A percentile compares a stretch with the other conserved stretches of the same genome.
phyloP scores from a whole-genome alignment of 1,140 invertebrate species.

The Ganaspis sp. region DNA sequence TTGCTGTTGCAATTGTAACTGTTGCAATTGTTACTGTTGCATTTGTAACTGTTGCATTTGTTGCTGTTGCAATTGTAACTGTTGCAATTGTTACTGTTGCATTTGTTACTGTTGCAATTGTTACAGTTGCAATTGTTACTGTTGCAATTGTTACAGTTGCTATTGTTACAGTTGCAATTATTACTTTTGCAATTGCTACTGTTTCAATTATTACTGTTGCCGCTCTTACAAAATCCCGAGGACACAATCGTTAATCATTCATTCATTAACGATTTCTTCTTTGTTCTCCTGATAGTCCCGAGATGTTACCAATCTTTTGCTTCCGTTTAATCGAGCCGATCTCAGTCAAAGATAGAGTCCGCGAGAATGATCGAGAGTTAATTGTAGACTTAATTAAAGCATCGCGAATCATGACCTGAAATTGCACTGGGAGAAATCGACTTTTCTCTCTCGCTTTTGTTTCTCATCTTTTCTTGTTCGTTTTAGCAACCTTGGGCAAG shows the following conservation, averaged over 20 bases:
- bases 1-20: no score
- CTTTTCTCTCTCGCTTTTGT: not conserved
- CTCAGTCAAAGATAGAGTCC: slow-evolving; percentile 52
- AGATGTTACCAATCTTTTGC: not conserved
- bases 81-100: no score
- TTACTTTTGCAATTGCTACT: no score
- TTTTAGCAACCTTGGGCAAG: not conserved
- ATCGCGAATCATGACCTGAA: slow-evolving; percentile 36
- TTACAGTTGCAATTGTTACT: no score
- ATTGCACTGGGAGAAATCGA: not conserved
- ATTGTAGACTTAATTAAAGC: slow-evolving; percentile 65
- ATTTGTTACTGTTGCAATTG: no score
- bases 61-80: no score
- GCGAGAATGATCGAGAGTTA: slow-evolving; percentile 63
- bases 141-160: no score
- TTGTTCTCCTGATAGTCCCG: slow-evolving; percentile 35
- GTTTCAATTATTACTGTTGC: no score
- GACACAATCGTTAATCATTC: slow-evolving; percentile 53
- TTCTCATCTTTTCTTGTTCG: not conserved
- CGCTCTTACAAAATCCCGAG: no score
- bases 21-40: no score
- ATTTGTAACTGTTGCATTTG: no score
- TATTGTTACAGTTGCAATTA: no score
- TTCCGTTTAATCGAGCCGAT: slow-evolving; percentile 45
- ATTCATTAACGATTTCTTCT: slow-evolving; percentile 58